These are phyloP conservation scores for Drosophila percnosoma DNA, from an alignment of 2,888 invertebrate species.

Conservation along the genomic window DNA sequence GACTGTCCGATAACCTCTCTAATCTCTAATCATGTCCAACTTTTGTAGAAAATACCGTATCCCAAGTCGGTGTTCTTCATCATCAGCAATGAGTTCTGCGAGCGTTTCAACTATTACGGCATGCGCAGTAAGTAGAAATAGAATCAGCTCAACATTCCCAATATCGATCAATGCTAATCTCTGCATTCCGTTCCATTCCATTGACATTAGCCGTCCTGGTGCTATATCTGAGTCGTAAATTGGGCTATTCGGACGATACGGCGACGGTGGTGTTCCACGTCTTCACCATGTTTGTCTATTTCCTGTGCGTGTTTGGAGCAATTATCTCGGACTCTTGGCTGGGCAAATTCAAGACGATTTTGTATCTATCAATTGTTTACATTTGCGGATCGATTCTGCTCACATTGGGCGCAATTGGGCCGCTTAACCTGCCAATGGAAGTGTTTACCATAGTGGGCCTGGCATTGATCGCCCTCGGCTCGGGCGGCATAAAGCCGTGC, in stretches of 20 bases:
- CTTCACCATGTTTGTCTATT: conserved; percentile 90
- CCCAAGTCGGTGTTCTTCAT: conserved; percentile 95
- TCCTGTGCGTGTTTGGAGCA: conserved; percentile 91
- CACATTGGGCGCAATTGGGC: conserved; percentile 87
- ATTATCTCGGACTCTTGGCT: conserved; percentile 92
- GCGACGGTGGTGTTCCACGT: conserved; percentile 91
- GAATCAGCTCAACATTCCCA: background rate
- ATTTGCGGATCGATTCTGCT: conserved; percentile 89
- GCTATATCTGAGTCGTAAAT: conserved; percentile 89
- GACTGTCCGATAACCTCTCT: background rate
- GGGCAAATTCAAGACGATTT: conserved; percentile 91
- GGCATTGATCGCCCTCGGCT: conserved; percentile 89
- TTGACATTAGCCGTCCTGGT: conserved; percentile 88
- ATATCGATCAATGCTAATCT: background rate
- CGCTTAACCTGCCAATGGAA: conserved; percentile 85
- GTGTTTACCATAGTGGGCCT: conserved; percentile 88
- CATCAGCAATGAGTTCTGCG: conserved; percentile 97
- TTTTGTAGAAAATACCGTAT: conserved; percentile 82
- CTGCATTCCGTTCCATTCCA: background rate
- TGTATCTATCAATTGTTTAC: conserved; percentile 91
- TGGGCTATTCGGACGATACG: conserved; percentile 87
- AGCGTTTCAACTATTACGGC: conserved; percentile 97
- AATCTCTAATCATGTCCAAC: background rate
- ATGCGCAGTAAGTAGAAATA: conserved; percentile 91
- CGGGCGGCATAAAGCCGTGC: conserved; percentile 94